These are phyloP conservation scores for Chymomyza amoena DNA, from an alignment of 2,888 invertebrate species.

Conservation along the genomic window DNA sequence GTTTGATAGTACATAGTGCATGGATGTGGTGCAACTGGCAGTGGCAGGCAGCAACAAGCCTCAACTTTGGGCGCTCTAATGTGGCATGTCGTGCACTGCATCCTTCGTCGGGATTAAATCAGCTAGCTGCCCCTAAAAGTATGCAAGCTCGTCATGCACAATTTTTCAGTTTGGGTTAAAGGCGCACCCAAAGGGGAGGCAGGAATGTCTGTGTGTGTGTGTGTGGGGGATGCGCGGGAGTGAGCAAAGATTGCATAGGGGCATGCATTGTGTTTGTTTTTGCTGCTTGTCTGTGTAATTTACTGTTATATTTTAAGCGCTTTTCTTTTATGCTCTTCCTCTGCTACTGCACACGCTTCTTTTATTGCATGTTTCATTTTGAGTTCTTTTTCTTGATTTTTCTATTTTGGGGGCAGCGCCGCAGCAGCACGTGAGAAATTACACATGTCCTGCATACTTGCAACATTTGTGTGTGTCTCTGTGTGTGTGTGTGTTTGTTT, in stretches of 20 bases:
- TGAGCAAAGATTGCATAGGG: conserved; percentile 14
- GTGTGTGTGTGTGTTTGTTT: conserved; percentile 24
- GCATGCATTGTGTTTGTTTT: not conserved
- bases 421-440: conserved; percentile 63
- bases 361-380: conserved; percentile 61
- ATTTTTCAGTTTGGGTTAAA: conserved; percentile 6
- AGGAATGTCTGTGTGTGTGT: no score
- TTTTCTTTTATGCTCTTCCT: conserved; percentile 55
- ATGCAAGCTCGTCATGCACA: conserved; percentile 68
- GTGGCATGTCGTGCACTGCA: conserved; percentile 12
- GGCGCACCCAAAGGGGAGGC: no score
- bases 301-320: conserved; percentile 71
- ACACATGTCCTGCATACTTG: conserved; percentile 63
- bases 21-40: not conserved
- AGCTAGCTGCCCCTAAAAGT: conserved; percentile 58
- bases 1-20: not conserved
- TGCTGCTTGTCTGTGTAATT: conserved; percentile 56
- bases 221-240: conserved; percentile 28
- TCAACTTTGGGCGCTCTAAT: not conserved
- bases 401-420: conserved; percentile 14
- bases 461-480: conserved; percentile 31
- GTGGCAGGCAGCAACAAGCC: conserved; percentile 2
- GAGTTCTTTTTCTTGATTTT: conserved; percentile 33
- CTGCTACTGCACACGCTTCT: conserved; percentile 42
- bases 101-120: conserved; percentile 58